phyloP scores from a whole-genome alignment of 2,113 vertebrate species.

The Aphyosemion australe region DNA sequence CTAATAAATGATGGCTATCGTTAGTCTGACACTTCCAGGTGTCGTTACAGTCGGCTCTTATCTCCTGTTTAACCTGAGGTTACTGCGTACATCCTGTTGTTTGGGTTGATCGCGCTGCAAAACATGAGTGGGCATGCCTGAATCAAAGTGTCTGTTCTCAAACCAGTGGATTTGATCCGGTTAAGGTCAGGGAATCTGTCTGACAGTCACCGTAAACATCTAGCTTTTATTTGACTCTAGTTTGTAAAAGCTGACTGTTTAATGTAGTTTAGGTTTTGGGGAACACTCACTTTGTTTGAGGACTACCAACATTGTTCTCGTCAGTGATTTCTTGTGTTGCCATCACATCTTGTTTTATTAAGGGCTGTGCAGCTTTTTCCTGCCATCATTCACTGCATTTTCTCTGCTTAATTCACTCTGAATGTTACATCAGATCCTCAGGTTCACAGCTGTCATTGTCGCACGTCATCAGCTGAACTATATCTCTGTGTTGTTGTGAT shows the following conservation, averaged over 20 bases:
- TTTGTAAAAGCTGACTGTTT: too few species aligned
- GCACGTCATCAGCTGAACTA: conserved; percentile 28
- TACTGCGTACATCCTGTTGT: conserved; percentile 20
- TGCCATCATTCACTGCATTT: conserved; percentile 21
- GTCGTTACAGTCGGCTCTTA: not conserved
- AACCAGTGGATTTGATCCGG: not conserved
- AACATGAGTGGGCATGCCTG: not conserved
- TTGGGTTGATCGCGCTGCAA: too few species aligned
- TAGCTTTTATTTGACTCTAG: too few species aligned
- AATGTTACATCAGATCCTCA: conserved; percentile 33
- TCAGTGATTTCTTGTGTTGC: conserved; percentile 41
- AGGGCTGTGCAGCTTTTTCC: conserved; percentile 72
- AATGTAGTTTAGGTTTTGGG: not conserved
- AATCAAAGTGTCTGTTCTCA: not conserved
- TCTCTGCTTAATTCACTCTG: conserved; percentile 31
- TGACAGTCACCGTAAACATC: too few species aligned
- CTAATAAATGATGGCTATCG: too few species aligned
- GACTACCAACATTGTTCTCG: not conserved
- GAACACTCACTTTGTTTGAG: not conserved
- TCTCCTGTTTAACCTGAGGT: not conserved
- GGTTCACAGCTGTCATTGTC: conserved; percentile 32
- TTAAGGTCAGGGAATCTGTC: not conserved
- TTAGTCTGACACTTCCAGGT: not conserved
- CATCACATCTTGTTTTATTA: conserved; percentile 52
- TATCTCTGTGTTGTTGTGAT: not conserved